These are phyloP conservation scores for Eucera pruinosa DNA, from an alignment of 2,888 invertebrate species.

Conservation along the genomic window DNA sequence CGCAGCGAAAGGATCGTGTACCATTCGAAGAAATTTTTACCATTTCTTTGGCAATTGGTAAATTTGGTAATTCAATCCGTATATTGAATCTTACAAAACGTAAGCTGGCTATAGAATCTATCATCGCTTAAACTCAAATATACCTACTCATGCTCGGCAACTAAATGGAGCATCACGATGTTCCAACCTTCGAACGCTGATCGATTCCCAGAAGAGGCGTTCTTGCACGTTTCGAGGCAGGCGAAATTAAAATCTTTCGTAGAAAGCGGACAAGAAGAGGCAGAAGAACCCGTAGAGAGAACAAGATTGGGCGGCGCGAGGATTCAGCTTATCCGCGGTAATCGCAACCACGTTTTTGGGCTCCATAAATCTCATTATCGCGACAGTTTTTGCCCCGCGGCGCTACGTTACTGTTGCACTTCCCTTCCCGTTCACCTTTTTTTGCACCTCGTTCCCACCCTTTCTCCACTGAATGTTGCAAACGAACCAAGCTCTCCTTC, in stretches of 20 bases:
- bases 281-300: neutral
- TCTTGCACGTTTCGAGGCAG: neutral
- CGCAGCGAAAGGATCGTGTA: too few species aligned
- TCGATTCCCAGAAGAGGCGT: slow-evolving; percentile 13
- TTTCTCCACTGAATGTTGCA: neutral
- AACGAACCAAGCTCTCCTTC: slow-evolving; percentile 16
- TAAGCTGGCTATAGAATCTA: too few species aligned
- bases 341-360: slow-evolving; percentile 73
- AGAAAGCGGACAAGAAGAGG: slow-evolving; percentile 18
- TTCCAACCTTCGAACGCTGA: neutral
- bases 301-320: slow-evolving; percentile 26
- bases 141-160: too few species aligned
- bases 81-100: too few species aligned
- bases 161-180: neutral
- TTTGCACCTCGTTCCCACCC: slow-evolving; percentile 1
- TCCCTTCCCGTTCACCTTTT: slow-evolving; percentile 24
- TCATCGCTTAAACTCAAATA: too few species aligned
- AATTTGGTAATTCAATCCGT: too few species aligned
- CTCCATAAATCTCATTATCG: slow-evolving; percentile 75
- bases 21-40: too few species aligned
- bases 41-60: too few species aligned
- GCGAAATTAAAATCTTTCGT: slow-evolving; percentile 21
- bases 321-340: slow-evolving; percentile 65
- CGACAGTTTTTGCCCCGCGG: slow-evolving; percentile 67
- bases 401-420: slow-evolving; percentile 62